Base-by-base conservation (phyloP, 2,797 vertebrate species). In the Channallabes apus region DNA sequence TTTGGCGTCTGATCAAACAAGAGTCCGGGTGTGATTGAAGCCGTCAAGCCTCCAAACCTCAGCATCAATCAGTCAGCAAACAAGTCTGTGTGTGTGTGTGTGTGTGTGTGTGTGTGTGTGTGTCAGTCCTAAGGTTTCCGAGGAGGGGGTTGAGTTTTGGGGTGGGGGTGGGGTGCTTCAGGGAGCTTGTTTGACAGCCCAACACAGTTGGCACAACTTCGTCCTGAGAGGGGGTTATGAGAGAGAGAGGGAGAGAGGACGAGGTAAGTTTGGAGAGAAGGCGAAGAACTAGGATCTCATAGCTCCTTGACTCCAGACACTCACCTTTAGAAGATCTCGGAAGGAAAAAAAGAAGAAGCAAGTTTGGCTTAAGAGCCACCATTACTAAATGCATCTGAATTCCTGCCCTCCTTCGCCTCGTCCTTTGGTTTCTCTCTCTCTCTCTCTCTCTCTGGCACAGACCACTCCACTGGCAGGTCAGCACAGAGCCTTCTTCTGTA, bases 161-260 rank as follows among this genome's bases (percentile, higher is more conserved):
- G 24, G 7, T 59, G 79, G 77, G 85, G 84, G 29, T 0, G 22
- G 76, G 78, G 29, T 6, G 64, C 11, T 1, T 32, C 81, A 87
- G 86, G 89, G 87, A 87, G 86, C 88, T 91, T 90, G 84, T 89
- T 88, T 95, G 94, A 96, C 94, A 93, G 94, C 93, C 91, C 86
- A 90, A 91, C 93, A 93, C 95, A 95, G 94, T 95, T 96, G 95
- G 94, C 94, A 94, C 88, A 91, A 92, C 90, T 91, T 92, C 90
- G 91, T 92, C 69, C 83, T 77, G 72, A 83, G 85, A 85, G 87
- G 89, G 84, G 83, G 89, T 84, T 81, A 86, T 73, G 80, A 91
- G 91, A 80, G 77, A 64, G 77, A 62, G 35, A 12, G 72, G 84
- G 75, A 91, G 83, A 92, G 87, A 91, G 92, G 58, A 62, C 6